A percentile compares a stretch with the other conserved stretches of the same genome.
Conservation (phyloP, 2,888 invertebrate genomes). For the Alsophila aescularia region DNA sequence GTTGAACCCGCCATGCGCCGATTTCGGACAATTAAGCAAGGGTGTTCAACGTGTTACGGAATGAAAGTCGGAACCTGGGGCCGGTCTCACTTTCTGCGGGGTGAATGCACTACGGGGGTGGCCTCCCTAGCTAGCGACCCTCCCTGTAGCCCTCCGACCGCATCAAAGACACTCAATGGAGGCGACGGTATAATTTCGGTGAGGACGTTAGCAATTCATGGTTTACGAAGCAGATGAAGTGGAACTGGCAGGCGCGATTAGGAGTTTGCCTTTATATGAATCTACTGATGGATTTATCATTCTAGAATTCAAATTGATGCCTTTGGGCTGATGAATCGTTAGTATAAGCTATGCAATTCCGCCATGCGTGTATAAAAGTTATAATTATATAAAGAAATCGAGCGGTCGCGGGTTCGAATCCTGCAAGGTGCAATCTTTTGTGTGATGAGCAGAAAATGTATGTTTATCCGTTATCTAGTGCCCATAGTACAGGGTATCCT, state of each 20-base stretch:
- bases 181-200: slow-evolving; percentile 52
- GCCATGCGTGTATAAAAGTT: too few relatives aligned
- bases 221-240: neutral
- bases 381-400: too few relatives aligned
- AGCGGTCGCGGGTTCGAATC: too few relatives aligned
- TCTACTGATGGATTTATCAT: too few relatives aligned
- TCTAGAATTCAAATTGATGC: too few relatives aligned
- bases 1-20: slow-evolving; percentile 67
- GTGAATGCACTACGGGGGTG: slow-evolving; percentile 80
- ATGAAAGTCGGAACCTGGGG: slow-evolving; percentile 69
- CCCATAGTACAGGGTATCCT: too few relatives aligned
- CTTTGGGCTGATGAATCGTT: too few relatives aligned
- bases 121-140: slow-evolving; percentile 62
- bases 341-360: too few relatives aligned
- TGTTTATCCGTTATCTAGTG: too few relatives aligned
- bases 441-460: too few relatives aligned
- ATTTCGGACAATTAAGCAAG: slow-evolving; percentile 77
- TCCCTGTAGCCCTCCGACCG: slow-evolving; percentile 64
- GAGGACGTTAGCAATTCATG: slow-evolving; percentile 34
- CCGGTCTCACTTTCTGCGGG: slow-evolving; percentile 79
- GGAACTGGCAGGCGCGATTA: neutral
- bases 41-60: slow-evolving; percentile 69
- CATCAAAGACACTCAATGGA: slow-evolving; percentile 76
- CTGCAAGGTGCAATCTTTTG: too few relatives aligned
- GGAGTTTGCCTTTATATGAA: neutral